Evolutionary conservation across 2,888 invertebrate genomes (phyloP).

Genomic region (Melanargia galathea): DNA sequence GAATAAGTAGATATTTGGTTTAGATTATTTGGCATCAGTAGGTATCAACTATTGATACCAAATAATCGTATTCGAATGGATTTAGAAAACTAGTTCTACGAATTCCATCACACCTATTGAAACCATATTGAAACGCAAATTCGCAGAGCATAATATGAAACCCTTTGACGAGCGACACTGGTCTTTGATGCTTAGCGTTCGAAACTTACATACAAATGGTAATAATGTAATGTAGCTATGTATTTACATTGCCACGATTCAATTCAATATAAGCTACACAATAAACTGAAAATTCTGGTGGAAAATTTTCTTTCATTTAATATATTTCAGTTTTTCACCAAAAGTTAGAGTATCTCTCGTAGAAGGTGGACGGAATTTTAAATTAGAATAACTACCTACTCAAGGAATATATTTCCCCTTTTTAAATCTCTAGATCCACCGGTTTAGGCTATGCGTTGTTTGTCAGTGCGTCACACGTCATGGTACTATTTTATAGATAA

Average conservation of each 20-base stretch:
- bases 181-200: conserved; percentile 3
- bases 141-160: not conserved
- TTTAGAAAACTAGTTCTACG: not conserved
- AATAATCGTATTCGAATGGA: not conserved
- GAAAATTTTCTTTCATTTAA: no score
- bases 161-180: not conserved
- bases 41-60: no score
- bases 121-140: conserved; percentile 7
- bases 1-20: not conserved
- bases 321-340: no score
- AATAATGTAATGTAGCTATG: not conserved
- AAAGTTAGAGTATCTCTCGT: no score
- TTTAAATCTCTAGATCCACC: no score
- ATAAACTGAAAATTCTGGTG: not conserved
- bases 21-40: not conserved
- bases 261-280: not conserved
- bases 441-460: no score
- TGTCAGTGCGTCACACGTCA: no score
- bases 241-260: not conserved
- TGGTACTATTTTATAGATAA: no score
- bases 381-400: no score
- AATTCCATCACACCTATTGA: not conserved
- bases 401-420: no score
- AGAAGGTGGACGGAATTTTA: no score
- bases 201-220: conserved; percentile 5